Percentiles rank a stretch among this genome's conserved stretches.
phyloP scores from a whole-genome alignment of 2,113 vertebrate species.

The Narcine bancroftii region DNA sequence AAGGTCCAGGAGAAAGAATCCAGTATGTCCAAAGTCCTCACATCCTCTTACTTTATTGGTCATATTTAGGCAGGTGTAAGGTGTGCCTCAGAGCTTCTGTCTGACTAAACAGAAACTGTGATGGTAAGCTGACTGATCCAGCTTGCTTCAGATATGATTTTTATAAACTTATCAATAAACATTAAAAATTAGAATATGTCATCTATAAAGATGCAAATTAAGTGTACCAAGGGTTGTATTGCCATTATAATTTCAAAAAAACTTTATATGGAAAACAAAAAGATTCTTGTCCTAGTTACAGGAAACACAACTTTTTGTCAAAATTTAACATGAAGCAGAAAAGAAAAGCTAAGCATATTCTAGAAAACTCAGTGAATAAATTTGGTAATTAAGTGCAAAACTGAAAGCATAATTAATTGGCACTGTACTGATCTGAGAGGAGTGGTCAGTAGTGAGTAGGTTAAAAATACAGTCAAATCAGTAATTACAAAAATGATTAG shows the following conservation, averaged over 20 bases:
- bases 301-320: conserved; percentile 33
- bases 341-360: conserved; percentile 7
- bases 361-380: conserved; percentile 24
- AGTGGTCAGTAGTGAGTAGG: conserved; percentile 43
- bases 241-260: background rate
- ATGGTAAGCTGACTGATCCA: background rate
- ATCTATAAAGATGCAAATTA: conserved; percentile 10
- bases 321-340: conserved; percentile 17
- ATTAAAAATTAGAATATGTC: background rate
- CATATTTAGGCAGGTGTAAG: background rate
- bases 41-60: background rate
- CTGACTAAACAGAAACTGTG: background rate
- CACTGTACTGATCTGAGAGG: conserved; percentile 44
- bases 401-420: conserved; percentile 31
- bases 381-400: conserved; percentile 28
- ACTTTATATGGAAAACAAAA: background rate
- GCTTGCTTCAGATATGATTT: background rate
- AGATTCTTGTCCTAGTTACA: conserved; percentile 1
- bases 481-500: conserved; percentile 56
- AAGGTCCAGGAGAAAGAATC: conserved; percentile 12
- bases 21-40: background rate
- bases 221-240: background rate
- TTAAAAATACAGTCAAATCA: conserved; percentile 51
- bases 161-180: background rate
- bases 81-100: background rate